Conservation (phyloP, 2,888 invertebrate genomes). For the Lumbricus terrestris region DNA sequence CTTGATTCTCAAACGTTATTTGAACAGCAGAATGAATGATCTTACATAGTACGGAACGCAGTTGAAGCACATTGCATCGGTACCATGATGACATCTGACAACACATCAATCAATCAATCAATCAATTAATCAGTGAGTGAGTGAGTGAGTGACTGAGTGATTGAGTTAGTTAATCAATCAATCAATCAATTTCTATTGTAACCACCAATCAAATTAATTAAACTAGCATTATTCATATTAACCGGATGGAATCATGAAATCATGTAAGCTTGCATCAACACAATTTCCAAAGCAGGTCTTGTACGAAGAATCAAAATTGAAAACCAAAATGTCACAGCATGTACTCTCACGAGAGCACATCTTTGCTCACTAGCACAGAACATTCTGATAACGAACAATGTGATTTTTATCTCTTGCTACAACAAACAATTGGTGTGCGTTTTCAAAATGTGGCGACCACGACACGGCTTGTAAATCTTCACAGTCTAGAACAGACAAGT, state of each 20-base stretch:
- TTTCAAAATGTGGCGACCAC: not conserved
- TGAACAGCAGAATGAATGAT: not conserved
- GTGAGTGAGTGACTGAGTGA: too few species aligned
- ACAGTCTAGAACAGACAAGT: not conserved
- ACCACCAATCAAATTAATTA: too few species aligned
- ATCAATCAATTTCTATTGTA: too few species aligned
- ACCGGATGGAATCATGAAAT: too few species aligned
- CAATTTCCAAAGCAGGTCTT: too few species aligned
- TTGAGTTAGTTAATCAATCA: too few species aligned
- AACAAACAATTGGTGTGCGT: too few species aligned
- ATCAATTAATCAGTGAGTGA: too few species aligned
- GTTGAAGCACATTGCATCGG: constrained; percentile 90
- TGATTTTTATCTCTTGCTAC: not conserved
- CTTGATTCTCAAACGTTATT: too few species aligned
- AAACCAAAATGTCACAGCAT: not conserved
- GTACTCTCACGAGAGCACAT: not conserved
- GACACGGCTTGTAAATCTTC: not conserved
- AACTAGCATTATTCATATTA: too few species aligned
- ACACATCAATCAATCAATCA: too few species aligned
- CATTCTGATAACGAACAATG: not conserved
- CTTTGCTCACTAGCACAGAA: not conserved
- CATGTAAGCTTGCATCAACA: not conserved
- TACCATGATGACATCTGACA: constrained; percentile 84
- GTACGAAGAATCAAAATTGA: too few species aligned
- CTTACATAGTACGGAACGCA: constrained; percentile 84